Evolutionary conservation across 2,888 invertebrate species (phyloP).

Genomic region (Thecocarcelia acutangulata): DNA sequence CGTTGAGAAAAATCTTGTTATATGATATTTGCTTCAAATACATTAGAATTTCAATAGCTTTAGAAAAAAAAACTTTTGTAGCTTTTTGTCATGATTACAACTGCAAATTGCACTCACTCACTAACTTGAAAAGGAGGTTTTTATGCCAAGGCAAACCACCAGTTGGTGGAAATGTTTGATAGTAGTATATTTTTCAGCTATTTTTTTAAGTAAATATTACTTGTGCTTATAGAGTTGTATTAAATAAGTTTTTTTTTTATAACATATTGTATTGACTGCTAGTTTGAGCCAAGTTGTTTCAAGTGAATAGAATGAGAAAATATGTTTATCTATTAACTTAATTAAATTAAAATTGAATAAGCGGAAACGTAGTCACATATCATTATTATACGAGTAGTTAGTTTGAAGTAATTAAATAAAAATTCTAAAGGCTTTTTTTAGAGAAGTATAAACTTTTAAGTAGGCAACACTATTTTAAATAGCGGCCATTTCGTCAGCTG

Average conservation of each 20-base stretch:
- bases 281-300: not conserved
- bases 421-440: too few relatives aligned
- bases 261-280: not conserved
- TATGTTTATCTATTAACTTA: too few relatives aligned
- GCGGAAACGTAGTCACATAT: too few relatives aligned
- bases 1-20: slow-evolving; percentile 52
- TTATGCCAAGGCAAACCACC: slow-evolving; percentile 71
- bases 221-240: slow-evolving; percentile 23
- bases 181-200: slow-evolving; percentile 10
- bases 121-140: slow-evolving; percentile 68
- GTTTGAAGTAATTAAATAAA: too few relatives aligned
- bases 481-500: too few relatives aligned
- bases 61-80: slow-evolving; percentile 31
- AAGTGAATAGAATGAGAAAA: slow-evolving; percentile 4
- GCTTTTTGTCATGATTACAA: slow-evolving; percentile 41
- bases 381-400: too few relatives aligned
- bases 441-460: too few relatives aligned
- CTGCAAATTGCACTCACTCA: slow-evolving; percentile 9
- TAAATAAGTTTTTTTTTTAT: not conserved
- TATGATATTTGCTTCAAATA: slow-evolving; percentile 50
- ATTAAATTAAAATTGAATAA: too few relatives aligned
- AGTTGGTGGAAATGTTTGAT: slow-evolving; percentile 54
- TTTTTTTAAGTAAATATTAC: slow-evolving; percentile 31
- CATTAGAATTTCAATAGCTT: slow-evolving; percentile 65
- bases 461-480: too few relatives aligned